A percentile compares a stretch with the other conserved stretches of the same genome.
phyloP scores from a whole-genome alignment of 2,888 invertebrate genomes.

The Operophtera brumata region DNA sequence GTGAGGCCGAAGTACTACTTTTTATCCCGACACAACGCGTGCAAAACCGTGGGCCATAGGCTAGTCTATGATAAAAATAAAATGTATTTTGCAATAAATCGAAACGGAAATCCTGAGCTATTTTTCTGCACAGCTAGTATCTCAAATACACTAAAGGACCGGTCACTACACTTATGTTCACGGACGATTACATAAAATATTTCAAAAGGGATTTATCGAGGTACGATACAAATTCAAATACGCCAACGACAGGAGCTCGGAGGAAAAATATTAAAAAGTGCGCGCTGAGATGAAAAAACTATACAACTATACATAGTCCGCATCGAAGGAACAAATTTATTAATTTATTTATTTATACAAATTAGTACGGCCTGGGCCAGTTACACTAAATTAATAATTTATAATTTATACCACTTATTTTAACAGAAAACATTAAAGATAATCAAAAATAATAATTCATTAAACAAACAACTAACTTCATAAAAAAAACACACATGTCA shows the following conservation, averaged over 20 bases:
- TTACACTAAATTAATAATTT: too few relatives aligned
- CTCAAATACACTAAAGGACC: slow-evolving; percentile 35
- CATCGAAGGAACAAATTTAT: too few relatives aligned
- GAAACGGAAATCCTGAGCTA: slow-evolving; percentile 1
- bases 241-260: slow-evolving; percentile 31
- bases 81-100: neutral
- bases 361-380: too few relatives aligned
- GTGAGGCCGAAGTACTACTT: too few relatives aligned
- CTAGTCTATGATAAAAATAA: neutral
- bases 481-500: too few relatives aligned
- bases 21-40: too few relatives aligned
- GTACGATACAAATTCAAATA: slow-evolving; percentile 66
- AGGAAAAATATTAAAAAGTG: slow-evolving; percentile 7
- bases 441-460: too few relatives aligned
- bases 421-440: too few relatives aligned
- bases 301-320: neutral
- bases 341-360: too few relatives aligned
- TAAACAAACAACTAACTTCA: too few relatives aligned
- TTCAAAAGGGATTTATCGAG: slow-evolving; percentile 60
- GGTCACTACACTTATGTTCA: slow-evolving; percentile 50
- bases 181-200: slow-evolving; percentile 52
- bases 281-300: neutral
- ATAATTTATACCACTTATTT: too few relatives aligned
- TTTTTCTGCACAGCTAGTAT: slow-evolving; percentile 21
- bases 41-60: too few relatives aligned